Conservation (phyloP, 2,797 vertebrate genomes). For the Aulostomus chinensis region DNA sequence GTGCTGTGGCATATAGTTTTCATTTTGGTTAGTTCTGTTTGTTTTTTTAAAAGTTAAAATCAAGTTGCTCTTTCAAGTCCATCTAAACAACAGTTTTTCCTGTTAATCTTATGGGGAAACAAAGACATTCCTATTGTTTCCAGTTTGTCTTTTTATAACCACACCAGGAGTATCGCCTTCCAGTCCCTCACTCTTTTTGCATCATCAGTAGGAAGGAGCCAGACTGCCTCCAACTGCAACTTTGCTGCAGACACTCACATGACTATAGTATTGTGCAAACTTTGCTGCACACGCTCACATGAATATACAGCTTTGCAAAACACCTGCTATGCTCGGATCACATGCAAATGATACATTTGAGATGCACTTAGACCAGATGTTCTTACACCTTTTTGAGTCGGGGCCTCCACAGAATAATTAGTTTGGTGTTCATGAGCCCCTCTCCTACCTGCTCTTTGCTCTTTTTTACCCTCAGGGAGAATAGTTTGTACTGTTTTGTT, state of each 20-base stretch:
- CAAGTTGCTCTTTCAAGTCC: background rate
- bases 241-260: constrained; percentile 25
- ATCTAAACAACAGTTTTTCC: constrained; percentile 29
- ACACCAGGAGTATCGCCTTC: constrained; percentile 40
- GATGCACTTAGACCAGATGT: constrained; percentile 16
- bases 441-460: too few species aligned
- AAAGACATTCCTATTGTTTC: constrained; percentile 50
- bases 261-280: too few species aligned
- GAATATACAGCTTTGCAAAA: constrained; percentile 7
- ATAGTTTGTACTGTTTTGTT: too few species aligned
- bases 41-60: too few species aligned
- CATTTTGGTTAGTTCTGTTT: too few species aligned
- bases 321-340: constrained; percentile 16
- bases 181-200: constrained; percentile 40
- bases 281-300: constrained; percentile 25
- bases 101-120: constrained; percentile 42
- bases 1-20: too few species aligned
- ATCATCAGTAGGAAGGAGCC: constrained; percentile 69
- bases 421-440: too few species aligned
- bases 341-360: constrained; percentile 39
- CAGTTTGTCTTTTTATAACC: constrained; percentile 67
- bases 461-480: too few species aligned
- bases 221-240: constrained; percentile 48
- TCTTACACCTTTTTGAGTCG: too few species aligned
- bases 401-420: too few species aligned